A percentile compares a stretch with the other conserved stretches of the same genome.
phyloP scores from a whole-genome alignment of 2,113 vertebrate species.

The Microcebus tavaratra region DNA sequence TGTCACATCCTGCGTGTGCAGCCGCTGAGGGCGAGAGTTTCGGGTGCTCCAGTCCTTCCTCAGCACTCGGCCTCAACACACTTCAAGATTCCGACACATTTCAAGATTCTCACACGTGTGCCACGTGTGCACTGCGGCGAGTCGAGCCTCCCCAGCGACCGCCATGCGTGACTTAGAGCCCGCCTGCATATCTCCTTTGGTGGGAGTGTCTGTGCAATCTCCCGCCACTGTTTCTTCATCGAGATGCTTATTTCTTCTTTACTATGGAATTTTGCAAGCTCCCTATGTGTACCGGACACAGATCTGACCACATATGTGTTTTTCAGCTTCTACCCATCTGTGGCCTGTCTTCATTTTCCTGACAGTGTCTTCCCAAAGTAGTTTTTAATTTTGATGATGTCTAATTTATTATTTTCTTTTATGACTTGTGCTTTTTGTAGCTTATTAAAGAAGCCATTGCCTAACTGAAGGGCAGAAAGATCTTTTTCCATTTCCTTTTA shows the following conservation, averaged over 20 bases:
- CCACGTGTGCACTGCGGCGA: accelerated
- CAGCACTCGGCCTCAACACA: accelerated
- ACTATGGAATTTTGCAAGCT: not conserved
- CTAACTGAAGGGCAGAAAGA: not conserved
- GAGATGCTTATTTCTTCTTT: not conserved
- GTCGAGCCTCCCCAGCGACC: accelerated
- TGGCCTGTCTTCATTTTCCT: not conserved
- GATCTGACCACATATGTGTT: not conserved
- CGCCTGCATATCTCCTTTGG: not conserved
- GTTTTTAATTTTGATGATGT: not conserved
- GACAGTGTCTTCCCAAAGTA: not conserved
- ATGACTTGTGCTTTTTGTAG: not conserved
- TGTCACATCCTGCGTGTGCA: accelerated
- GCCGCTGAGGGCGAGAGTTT: not conserved
- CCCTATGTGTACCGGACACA: not conserved
- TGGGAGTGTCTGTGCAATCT: not conserved
- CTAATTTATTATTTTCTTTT: not conserved
- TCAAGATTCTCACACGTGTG: no score
- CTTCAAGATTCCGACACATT: no score
- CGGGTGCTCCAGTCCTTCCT: not conserved
- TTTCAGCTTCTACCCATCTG: not conserved
- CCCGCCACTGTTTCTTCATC: accelerated
- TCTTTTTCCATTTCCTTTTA: not conserved
- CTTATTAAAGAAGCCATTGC: not conserved
- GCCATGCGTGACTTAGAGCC: accelerated